Percentiles rank a stretch among this genome's conserved stretches.
Evolutionary conservation across 1,140 invertebrate genomes (phyloP).

Genomic region (Caenorhabditis tropicalis): DNA sequence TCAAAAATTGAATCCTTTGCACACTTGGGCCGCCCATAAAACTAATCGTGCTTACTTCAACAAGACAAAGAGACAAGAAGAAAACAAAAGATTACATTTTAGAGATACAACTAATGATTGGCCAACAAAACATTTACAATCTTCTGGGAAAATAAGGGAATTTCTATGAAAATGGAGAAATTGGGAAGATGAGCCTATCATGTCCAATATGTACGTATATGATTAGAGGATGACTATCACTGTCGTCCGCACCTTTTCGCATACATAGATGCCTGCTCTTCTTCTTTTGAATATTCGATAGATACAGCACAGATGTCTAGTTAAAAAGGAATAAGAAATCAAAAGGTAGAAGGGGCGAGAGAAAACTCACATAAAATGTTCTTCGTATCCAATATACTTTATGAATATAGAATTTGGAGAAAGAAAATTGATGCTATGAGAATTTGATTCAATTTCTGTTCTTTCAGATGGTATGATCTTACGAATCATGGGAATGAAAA

Average conservation of each 20-base stretch:
- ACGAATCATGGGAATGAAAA: not conserved
- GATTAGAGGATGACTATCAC: conserved; percentile 37
- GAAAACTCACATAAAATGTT: not conserved
- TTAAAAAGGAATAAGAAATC: not conserved
- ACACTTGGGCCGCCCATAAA: conserved; percentile 28
- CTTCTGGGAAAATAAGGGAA: no score
- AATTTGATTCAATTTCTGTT: no score
- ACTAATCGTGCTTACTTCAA: conserved; percentile 23
- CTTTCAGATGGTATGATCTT: no score
- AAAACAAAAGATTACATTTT: conserved; percentile 26
- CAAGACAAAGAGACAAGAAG: not conserved
- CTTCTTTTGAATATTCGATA: not conserved
- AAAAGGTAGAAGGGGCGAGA: not conserved
- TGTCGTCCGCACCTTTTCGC: conserved; percentile 39
- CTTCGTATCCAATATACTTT: no score
- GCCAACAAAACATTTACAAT: not conserved
- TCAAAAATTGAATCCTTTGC: conserved; percentile 36
- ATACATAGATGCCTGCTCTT: not conserved
- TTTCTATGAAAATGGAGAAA: not conserved
- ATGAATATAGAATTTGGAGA: not conserved
- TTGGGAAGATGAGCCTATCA: conserved; percentile 1
- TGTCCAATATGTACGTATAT: conserved; percentile 28
- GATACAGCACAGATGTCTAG: not conserved
- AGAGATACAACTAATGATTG: not conserved
- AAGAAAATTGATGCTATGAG: no score